Percentiles rank a stretch among this genome's conserved stretches.
Conservation (phyloP, 2,888 invertebrate genomes). For the Nomada fabriciana region DNA sequence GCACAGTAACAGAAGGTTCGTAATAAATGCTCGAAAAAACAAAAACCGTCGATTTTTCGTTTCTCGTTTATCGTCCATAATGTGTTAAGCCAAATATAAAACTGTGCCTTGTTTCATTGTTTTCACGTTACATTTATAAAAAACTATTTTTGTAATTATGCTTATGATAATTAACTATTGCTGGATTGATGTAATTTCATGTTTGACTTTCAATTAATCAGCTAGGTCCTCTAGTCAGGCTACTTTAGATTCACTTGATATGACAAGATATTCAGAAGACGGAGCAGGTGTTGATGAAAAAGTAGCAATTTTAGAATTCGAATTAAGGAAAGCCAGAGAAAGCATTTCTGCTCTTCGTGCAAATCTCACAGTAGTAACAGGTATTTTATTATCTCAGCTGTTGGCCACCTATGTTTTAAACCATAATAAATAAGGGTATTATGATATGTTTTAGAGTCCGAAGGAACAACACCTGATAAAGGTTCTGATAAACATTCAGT, state of each 20-base stretch:
- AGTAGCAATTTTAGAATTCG: slow-evolving; percentile 95
- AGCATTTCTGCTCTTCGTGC: slow-evolving; percentile 93
- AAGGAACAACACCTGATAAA: slow-evolving; percentile 85
- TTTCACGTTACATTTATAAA: not conserved
- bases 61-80: too few species aligned
- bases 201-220: slow-evolving; percentile 76
- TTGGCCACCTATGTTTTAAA: not conserved
- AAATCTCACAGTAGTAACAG: slow-evolving; percentile 92
- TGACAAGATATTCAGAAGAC: slow-evolving; percentile 94
- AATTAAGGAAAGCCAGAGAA: slow-evolving; percentile 93
- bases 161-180: not conserved
- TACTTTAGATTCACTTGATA: slow-evolving; percentile 94
- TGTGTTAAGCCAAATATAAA: too few species aligned
- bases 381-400: slow-evolving; percentile 75
- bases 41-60: too few species aligned
- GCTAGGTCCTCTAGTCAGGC: slow-evolving; percentile 93
- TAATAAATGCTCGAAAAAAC: too few species aligned
- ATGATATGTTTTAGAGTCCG: slow-evolving; percentile 84
- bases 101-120: not conserved
- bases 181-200: slow-evolving; percentile 10
- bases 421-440: not conserved
- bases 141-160: not conserved
- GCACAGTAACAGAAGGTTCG: too few species aligned
- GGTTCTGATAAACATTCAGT: slow-evolving; percentile 80
- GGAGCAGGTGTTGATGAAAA: slow-evolving; percentile 92